These are phyloP conservation scores for Baronia brevicornis DNA, from an alignment of 2,888 invertebrate species.

Conservation along the genomic window DNA sequence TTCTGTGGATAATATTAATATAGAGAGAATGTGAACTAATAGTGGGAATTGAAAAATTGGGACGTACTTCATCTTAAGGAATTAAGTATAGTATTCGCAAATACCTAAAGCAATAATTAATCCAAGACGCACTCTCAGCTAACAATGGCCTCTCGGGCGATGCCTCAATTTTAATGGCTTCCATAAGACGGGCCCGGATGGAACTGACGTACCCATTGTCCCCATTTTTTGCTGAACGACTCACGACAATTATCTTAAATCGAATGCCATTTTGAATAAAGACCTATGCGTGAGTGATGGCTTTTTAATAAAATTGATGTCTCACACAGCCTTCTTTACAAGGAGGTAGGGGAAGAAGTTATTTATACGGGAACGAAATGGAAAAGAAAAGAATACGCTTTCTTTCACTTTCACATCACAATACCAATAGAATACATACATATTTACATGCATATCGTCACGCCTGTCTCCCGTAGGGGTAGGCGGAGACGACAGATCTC, in stretches of 20 bases:
- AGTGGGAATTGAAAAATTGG: not conserved
- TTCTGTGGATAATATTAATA: not conserved
- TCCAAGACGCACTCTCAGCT: constrained; percentile 1
- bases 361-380: too few species aligned
- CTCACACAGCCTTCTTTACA: too few species aligned
- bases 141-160: constrained; percentile 6
- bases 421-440: too few species aligned
- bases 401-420: too few species aligned
- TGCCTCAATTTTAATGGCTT: constrained; percentile 14
- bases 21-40: not conserved
- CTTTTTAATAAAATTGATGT: too few species aligned
- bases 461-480: too few species aligned
- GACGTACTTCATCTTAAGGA: too few species aligned
- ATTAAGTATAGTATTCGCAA: not conserved
- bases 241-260: constrained; percentile 6
- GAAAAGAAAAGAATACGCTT: too few species aligned
- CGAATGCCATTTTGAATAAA: constrained; percentile 4
- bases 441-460: too few species aligned
- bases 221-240: constrained; percentile 3
- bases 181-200: constrained; percentile 5
- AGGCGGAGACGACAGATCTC: too few species aligned
- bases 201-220: constrained; percentile 8
- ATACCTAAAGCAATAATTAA: constrained; percentile 1
- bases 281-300: too few species aligned
- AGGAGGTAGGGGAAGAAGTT: too few species aligned